A percentile compares a stretch with the other conserved stretches of the same genome.
Evolutionary conservation across 2,113 vertebrate species (phyloP).

Genomic region (Vulpes lagopus): DNA sequence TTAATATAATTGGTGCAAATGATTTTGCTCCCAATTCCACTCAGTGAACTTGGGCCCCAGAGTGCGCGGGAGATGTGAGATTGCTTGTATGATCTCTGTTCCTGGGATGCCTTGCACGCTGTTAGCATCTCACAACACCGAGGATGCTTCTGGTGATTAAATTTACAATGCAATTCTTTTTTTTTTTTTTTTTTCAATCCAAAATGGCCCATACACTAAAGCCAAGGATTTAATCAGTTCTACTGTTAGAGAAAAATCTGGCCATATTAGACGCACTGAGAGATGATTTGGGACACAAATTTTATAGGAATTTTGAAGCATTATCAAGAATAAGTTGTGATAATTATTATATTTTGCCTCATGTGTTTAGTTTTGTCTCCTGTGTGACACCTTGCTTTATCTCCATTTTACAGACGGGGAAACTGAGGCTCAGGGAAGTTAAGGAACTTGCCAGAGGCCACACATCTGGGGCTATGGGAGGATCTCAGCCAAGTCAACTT

Average conservation of each 20-base stretch:
- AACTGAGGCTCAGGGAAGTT: not conserved
- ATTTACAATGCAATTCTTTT: not conserved
- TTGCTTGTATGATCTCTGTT: not conserved
- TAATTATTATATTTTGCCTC: not conserved
- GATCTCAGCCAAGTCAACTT: not conserved
- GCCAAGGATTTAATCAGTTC: slow-evolving; percentile 14
- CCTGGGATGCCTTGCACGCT: rapidly evolving
- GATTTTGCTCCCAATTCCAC: not conserved
- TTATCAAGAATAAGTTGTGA: not conserved
- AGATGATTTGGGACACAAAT: not conserved
- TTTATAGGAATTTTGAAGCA: not conserved
- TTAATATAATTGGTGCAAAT: not conserved
- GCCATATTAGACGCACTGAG: not conserved
- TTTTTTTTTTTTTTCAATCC: not conserved
- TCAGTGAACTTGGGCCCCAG: not conserved
- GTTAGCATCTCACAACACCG: not conserved
- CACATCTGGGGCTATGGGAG: not conserved
- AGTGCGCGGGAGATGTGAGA: not conserved
- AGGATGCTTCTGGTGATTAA: not conserved
- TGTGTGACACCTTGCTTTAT: not conserved
- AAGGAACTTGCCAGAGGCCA: not conserved
- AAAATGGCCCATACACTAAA: not conserved
- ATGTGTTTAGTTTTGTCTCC: not conserved
- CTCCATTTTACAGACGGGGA: not conserved
- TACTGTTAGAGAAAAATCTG: not conserved